Percentiles rank a stretch among this genome's conserved stretches.
These are phyloP conservation scores for Eulemur macaco DNA, from an alignment of 2,113 vertebrate genomes.

Conservation along the genomic window DNA sequence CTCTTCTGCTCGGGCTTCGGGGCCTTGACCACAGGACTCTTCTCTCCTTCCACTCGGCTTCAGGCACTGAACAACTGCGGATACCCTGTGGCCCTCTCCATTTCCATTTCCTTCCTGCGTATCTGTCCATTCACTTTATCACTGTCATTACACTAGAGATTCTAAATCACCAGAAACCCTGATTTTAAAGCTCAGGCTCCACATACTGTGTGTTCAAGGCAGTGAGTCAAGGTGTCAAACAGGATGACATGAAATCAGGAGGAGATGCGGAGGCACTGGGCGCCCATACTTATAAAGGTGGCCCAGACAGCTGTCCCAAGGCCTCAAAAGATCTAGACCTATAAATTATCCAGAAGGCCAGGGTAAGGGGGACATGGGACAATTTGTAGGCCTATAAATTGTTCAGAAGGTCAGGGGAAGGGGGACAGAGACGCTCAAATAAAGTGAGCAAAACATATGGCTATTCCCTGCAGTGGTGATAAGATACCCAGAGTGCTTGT, in stretches of 20 bases:
- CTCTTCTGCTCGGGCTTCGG: background rate
- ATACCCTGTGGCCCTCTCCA: background rate
- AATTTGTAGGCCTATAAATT: too few species aligned
- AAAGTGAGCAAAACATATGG: background rate
- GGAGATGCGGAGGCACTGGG: background rate
- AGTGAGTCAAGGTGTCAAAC: background rate
- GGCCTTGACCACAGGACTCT: background rate
- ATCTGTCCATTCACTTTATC: background rate
- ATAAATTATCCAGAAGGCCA: background rate
- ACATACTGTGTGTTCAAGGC: background rate
- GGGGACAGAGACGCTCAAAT: background rate
- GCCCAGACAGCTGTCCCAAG: background rate
- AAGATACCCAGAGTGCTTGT: background rate
- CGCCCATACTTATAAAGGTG: background rate
- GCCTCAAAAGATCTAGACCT: background rate
- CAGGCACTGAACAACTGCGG: background rate
- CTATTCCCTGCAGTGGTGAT: background rate
- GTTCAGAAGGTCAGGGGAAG: background rate
- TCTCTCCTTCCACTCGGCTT: background rate
- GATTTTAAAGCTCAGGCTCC: background rate
- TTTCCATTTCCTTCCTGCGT: background rate
- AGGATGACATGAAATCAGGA: background rate
- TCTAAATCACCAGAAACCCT: background rate
- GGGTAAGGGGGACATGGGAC: background rate
- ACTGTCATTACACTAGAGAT: background rate